Evolutionary conservation across 2,113 vertebrate species (phyloP).

Genomic region (Periophthalmodon schlosseri): DNA sequence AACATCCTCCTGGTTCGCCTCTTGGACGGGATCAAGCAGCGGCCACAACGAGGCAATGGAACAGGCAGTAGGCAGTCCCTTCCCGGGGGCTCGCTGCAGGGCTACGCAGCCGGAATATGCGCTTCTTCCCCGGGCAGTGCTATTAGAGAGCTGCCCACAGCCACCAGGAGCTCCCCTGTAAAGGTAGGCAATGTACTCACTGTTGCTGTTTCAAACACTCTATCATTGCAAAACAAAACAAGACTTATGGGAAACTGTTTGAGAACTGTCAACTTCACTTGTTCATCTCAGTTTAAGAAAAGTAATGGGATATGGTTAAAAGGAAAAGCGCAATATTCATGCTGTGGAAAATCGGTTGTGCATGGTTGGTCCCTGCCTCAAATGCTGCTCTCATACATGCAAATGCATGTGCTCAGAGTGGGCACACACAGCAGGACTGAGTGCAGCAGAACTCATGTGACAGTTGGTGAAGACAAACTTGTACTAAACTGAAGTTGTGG

Average conservation of each 20-base stretch:
- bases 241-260: background rate
- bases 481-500: conserved; percentile 17
- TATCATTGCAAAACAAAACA: background rate
- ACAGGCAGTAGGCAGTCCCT: conserved; percentile 65
- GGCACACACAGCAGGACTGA: background rate
- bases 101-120: conserved; percentile 73
- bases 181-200: conserved; percentile 84
- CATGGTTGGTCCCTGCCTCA: conserved; percentile 12
- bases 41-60: conserved; percentile 77
- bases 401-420: conserved; percentile 5
- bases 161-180: conserved; percentile 80
- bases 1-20: conserved; percentile 93
- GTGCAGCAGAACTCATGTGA: conserved; percentile 16
- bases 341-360: conserved; percentile 27
- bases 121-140: conserved; percentile 80
- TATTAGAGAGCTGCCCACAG: conserved; percentile 79
- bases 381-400: conserved; percentile 13
- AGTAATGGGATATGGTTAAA: background rate
- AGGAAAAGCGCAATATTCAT: background rate
- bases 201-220: background rate
- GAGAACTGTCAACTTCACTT: conserved; percentile 4
- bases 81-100: conserved; percentile 70
- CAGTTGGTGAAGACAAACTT: conserved; percentile 29
- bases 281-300: background rate
- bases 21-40: conserved; percentile 91